A percentile compares a stretch with the other conserved stretches of the same genome.
phyloP scores from a whole-genome alignment of 2,888 invertebrate species.

The Ptilodon capucinus region DNA sequence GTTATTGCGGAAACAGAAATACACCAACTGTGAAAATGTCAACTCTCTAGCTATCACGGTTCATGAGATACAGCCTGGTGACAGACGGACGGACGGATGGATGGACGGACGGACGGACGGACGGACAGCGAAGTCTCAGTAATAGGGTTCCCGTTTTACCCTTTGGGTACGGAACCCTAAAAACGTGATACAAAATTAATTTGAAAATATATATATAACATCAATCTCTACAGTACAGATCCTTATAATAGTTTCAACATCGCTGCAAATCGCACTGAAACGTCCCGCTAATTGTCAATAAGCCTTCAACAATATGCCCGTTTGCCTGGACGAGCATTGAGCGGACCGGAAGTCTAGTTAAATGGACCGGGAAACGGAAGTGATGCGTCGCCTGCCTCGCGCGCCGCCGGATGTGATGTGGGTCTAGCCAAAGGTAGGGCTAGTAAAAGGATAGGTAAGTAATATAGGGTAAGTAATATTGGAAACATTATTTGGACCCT shows the following conservation, averaged over 20 bases:
- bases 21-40: too few species aligned
- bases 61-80: too few species aligned
- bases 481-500: background rate
- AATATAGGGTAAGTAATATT: background rate
- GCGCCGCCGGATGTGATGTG: background rate
- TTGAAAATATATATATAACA: too few species aligned
- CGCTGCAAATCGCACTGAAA: background rate
- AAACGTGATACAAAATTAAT: too few species aligned
- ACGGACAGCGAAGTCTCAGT: too few species aligned
- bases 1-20: too few species aligned
- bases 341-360: background rate
- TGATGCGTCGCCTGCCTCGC: background rate
- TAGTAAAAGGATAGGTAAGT: background rate
- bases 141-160: too few species aligned
- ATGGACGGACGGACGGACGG: too few species aligned
- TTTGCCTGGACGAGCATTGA: background rate
- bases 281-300: background rate
- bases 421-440: background rate
- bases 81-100: too few species aligned
- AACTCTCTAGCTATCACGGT: too few species aligned
- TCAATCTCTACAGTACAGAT: too few species aligned
- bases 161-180: too few species aligned
- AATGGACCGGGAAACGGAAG: background rate
- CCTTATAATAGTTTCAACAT: background rate
- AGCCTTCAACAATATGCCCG: background rate